Evolutionary conservation across 30 jellyfish, hydroid and myxozoan genomes (phyloP), one percentile per base, ranked within the genome.

Genomic region (Hydractinia symbiolongicarpus): DNA sequence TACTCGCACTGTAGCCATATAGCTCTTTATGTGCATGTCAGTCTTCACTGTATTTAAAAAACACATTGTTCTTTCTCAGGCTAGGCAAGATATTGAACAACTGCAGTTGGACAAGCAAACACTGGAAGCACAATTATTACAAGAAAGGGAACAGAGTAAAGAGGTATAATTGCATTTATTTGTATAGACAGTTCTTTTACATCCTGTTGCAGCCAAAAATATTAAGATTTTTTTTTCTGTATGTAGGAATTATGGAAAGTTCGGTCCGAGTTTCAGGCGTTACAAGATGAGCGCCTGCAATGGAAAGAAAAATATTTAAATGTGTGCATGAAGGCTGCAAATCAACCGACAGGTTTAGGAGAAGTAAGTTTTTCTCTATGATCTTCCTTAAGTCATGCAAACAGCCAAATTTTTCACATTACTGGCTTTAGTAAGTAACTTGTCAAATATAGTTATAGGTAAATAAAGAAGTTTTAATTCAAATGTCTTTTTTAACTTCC

Each of bases 301-400:
- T 79, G 87, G 87, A 79, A 79, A 67, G 87, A 79, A 61, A 79
- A 79, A 67, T 79, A 79, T 67, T 61, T 79, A 54, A 67, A 79
- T 79, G 81, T 79, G 8, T 79, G 87, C 87, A 79, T 79, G 87
- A 79, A 77, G 66, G 55, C 60, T 4, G 55, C 50, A 15, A 55
- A 52, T 49, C 61, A 77, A 5, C 78, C 56, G 81, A 78, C 52
- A 53, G 9, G 73, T 76, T 58, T 58, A 16, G 19, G 17, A 30
- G 44, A 30, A 30, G 44, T 30, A 30, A 30, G 44, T 30, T 30
- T 30, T 30, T 30, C 44, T 30, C 44, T 30, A 30, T 30, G 44
- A 30, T 30, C 44, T 30, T 30, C 44, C 44, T 30, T 1, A 30
- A 30, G 44, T 30, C 44, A 30, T 30, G 44, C 44, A 30, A 30